Conservation (phyloP, 2,888 invertebrate genomes). For the Archaeoteleia sp. region DNA sequence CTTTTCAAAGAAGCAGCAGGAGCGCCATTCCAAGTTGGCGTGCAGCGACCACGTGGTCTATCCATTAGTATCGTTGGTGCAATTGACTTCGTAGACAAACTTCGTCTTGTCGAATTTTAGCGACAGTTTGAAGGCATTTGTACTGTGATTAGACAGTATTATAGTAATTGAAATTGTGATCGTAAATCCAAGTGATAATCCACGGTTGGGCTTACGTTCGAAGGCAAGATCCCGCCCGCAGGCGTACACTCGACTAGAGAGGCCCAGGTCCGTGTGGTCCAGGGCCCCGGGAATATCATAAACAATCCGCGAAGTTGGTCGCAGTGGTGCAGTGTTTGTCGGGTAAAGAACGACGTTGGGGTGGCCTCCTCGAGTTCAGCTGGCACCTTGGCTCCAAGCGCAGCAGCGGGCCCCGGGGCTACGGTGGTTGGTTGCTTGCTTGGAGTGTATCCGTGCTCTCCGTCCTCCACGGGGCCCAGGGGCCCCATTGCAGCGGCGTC, state of each 20-base stretch:
- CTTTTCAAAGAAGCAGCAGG: conserved; percentile 8
- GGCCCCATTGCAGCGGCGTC: conserved; percentile 62
- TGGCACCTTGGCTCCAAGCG: conserved; percentile 71
- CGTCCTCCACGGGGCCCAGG: conserved; percentile 71
- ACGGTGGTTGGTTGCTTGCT: conserved; percentile 73
- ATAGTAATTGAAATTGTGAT: too few species aligned
- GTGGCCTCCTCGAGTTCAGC: conserved; percentile 66
- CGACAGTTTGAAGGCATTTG: not conserved
- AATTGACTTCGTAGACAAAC: conserved; percentile 8
- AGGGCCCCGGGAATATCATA: conserved; percentile 58
- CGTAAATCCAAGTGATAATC: not conserved
- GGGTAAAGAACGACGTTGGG: conserved; percentile 59
- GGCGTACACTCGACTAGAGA: conserved; percentile 60
- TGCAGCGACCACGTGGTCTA: conserved; percentile 37
- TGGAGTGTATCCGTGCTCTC: conserved; percentile 73
- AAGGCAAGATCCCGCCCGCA: conserved; percentile 69
- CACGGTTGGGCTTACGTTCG: conserved; percentile 7
- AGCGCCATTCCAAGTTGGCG: conserved; percentile 29
- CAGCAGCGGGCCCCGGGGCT: conserved; percentile 72
- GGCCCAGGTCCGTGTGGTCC: conserved; percentile 60
- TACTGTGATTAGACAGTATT: too few species aligned
- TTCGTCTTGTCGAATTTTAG: conserved; percentile 15
- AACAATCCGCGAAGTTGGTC: conserved; percentile 44
- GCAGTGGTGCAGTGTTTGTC: conserved; percentile 64
- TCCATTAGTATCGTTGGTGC: conserved; percentile 8